phyloP scores from a whole-genome alignment of 2,113 vertebrate species.

The Ageneiosus marmoratus region DNA sequence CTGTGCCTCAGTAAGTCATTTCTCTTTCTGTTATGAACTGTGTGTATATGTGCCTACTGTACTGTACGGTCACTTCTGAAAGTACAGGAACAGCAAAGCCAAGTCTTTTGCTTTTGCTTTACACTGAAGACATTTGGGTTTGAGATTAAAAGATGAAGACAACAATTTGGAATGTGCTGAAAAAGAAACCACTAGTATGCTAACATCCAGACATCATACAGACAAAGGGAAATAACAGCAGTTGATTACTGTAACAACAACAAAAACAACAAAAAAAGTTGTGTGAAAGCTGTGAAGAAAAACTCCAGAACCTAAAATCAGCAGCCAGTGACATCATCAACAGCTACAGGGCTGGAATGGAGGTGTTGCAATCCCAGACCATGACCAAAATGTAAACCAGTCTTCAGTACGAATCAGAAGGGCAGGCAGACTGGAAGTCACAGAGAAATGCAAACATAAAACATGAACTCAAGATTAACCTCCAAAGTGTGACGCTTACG shows the following conservation, averaged over 20 bases:
- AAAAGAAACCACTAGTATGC: background rate
- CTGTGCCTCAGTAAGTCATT: constrained; percentile 90
- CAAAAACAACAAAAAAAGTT: background rate
- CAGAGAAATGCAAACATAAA: background rate
- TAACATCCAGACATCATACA: background rate
- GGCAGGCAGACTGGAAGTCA: background rate
- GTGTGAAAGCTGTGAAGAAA: background rate
- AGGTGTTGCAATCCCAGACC: background rate
- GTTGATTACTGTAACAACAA: background rate
- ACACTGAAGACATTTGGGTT: background rate
- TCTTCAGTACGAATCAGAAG: background rate
- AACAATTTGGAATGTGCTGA: background rate
- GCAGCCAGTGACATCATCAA: background rate
- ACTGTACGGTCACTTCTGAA: background rate
- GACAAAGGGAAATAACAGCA: background rate
- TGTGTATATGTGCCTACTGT: background rate
- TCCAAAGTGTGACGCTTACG: background rate
- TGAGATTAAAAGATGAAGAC: background rate
- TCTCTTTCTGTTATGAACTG: background rate
- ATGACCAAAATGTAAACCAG: background rate
- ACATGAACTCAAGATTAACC: background rate
- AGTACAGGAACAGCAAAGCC: background rate
- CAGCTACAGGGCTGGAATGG: background rate
- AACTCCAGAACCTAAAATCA: background rate
- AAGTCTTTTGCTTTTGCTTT: background rate